Base-by-base conservation (phyloP, 2,888 invertebrate genomes). In the Eudasyphora cyanicolor region DNA sequence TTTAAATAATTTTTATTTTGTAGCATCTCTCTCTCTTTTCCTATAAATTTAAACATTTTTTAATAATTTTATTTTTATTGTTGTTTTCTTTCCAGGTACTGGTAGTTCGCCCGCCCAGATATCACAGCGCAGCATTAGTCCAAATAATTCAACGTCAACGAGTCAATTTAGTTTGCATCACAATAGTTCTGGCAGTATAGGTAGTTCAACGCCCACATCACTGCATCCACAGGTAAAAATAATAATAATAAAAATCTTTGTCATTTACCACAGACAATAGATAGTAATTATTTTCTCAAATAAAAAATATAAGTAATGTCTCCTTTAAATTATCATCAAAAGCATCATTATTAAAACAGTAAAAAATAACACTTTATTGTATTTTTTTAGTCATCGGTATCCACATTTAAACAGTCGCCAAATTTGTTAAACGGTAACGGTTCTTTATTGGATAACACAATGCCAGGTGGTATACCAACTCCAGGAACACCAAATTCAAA, bases 401-500 rank as follows among this genome's bases (percentile, higher is more conserved):
- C 91, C 86, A 92, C 92, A 86, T 92, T 92, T 87, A 92, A 92
- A 87, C 89, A 91, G 87, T 90, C 92, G 87, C 91, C 91, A 87
- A 91, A 87, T 88, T 88, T 91, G 89, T 88, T 91, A 82, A 92
- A 92, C 92, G 92, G 92, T 88, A 91, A 91, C 90, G 90, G 90
- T 87, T 87, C 88, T 86, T 88, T 90, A 87, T 89, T 91, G 88
- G 91, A 92, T 89, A 90, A 91, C 89, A 92, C 89, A 88, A 92
- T 96, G 95, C 95, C 95, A 86, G 95, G 95, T 89, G 96, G 95
- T 87, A 94, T 94, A 87, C 91, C 91, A 87, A 94, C 95, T 88
- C 96, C 96, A 87, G 96, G 97, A 87, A 96, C 97, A 76, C 97
- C 97, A 85, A 95, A 96, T 87, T 94, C 96, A 86, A 97, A 96